These are phyloP conservation scores for Drosophila pandora DNA, from an alignment of 1,140 invertebrate genomes.

Conservation along the genomic window DNA sequence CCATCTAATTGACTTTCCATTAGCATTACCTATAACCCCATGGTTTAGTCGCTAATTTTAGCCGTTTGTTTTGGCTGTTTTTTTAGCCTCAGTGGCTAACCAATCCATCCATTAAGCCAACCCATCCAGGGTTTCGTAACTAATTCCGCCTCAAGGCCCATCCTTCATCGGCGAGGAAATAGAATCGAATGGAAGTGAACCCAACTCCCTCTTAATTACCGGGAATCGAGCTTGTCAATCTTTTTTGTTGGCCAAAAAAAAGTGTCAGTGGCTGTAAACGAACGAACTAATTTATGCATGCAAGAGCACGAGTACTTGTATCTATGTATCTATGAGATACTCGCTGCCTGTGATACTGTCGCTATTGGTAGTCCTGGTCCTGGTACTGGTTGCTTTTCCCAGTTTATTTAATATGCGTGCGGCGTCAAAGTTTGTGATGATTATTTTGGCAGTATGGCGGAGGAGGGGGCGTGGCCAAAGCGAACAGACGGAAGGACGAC, in stretches of 20 bases:
- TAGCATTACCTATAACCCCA: constrained; percentile 12
- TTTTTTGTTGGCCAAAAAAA: constrained; percentile 25
- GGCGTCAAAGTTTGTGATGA: constrained; percentile 79
- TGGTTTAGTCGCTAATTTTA: constrained; percentile 22
- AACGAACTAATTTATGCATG: constrained; percentile 39
- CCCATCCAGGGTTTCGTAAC: constrained; percentile 13
- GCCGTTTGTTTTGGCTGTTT: constrained; percentile 4
- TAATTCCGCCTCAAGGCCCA: constrained; percentile 32
- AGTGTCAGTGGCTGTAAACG: constrained; percentile 7
- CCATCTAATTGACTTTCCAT: background rate
- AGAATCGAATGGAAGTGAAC: constrained; percentile 4
- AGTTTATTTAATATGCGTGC: constrained; percentile 81
- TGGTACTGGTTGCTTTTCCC: constrained; percentile 19
- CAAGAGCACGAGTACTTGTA: constrained; percentile 37
- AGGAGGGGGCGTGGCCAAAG: background rate
- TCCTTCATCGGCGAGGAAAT: background rate
- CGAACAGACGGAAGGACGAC: constrained; percentile 29
- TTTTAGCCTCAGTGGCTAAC: constrained; percentile 20
- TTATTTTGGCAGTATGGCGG: constrained; percentile 59
- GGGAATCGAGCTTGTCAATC: constrained; percentile 38
- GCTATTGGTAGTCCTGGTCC: too few relatives aligned
- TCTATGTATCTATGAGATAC: constrained; percentile 67
- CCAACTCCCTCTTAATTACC: constrained; percentile 45
- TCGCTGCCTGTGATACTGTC: constrained; percentile 2
- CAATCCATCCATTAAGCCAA: constrained; percentile 10